phyloP scores from a whole-genome alignment of 1,140 invertebrate species.

The Saccostrea echinata region DNA sequence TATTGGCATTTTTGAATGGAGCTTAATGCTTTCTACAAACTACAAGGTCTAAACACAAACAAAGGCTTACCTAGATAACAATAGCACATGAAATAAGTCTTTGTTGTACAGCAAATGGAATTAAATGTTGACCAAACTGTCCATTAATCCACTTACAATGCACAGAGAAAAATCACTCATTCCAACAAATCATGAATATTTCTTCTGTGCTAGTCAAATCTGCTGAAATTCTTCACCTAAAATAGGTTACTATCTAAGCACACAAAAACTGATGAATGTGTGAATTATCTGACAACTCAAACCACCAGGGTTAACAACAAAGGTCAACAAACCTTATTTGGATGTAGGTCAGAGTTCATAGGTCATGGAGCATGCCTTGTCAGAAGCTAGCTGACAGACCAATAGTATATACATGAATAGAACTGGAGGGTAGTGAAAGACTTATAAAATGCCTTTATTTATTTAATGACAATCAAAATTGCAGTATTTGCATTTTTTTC shows the following conservation, averaged over 20 bases:
- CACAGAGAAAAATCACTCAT: slow-evolving; percentile 9
- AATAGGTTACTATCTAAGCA: slow-evolving; percentile 35
- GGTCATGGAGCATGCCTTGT: slow-evolving; percentile 43
- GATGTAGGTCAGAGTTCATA: slow-evolving; percentile 46
- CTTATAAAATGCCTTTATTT: neutral
- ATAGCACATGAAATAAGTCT: neutral
- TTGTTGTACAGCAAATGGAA: neutral
- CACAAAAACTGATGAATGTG: slow-evolving; percentile 37
- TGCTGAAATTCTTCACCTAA: slow-evolving; percentile 25
- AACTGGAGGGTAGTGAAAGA: neutral
- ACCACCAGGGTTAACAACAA: slow-evolving; percentile 38
- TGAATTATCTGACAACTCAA: slow-evolving; percentile 31
- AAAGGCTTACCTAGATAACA: slow-evolving; percentile 6
- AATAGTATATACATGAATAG: slow-evolving; percentile 30
- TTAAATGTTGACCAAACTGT: neutral
- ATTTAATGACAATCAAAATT: too few species aligned
- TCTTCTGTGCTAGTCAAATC: neutral
- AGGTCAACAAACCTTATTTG: slow-evolving; percentile 38
- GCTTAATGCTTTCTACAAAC: neutral
- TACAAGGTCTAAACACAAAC: slow-evolving; percentile 1
- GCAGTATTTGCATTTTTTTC: too few species aligned
- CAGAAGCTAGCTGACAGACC: neutral
- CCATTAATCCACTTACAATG: neutral
- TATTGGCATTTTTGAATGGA: slow-evolving; percentile 13
- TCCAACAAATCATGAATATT: neutral